Evolutionary conservation across 1,140 invertebrate species (phyloP).

Genomic region (Pseudomyrmex cubaensis): DNA sequence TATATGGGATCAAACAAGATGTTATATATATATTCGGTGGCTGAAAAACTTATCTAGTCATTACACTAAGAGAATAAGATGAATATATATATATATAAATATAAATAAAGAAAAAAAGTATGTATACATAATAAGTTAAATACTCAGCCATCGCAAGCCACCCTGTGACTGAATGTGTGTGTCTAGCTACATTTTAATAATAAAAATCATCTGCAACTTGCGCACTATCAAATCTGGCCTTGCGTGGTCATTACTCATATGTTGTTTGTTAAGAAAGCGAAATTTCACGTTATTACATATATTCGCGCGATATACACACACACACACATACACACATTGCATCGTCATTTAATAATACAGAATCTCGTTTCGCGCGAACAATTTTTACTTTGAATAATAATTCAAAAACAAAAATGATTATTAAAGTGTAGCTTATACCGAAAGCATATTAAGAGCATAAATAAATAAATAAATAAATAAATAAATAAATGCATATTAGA

Average conservation of each 20-base stretch:
- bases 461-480: constrained; percentile 19
- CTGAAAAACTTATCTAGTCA: constrained; percentile 83
- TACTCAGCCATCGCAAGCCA: constrained; percentile 78
- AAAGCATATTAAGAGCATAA: constrained; percentile 18
- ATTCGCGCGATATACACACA: too few relatives aligned
- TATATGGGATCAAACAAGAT: constrained; percentile 83
- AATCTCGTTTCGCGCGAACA: not conserved
- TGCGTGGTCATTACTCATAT: constrained; percentile 62
- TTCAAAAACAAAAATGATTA: constrained; percentile 20
- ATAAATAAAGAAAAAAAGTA: constrained; percentile 64
- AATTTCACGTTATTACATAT: constrained; percentile 3
- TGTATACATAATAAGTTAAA: constrained; percentile 66
- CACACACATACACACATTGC: not conserved
- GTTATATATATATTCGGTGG: constrained; percentile 79
- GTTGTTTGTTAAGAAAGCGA: constrained; percentile 11
- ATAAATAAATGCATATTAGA: constrained; percentile 13
- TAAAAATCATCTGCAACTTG: constrained; percentile 63
- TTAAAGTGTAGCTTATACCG: constrained; percentile 42
- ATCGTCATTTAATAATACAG: constrained; percentile 13
- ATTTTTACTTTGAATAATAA: constrained; percentile 17
- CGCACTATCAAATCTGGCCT: constrained; percentile 57
- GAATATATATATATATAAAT: constrained; percentile 66
- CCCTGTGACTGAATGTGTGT: constrained; percentile 73
- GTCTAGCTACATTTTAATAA: constrained; percentile 76
- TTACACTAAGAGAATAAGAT: constrained; percentile 79